Evolutionary conservation across 2,888 invertebrate species (phyloP), one percentile per base, ranked within the genome.

Genomic region (Rhyacophila evoluta): DNA sequence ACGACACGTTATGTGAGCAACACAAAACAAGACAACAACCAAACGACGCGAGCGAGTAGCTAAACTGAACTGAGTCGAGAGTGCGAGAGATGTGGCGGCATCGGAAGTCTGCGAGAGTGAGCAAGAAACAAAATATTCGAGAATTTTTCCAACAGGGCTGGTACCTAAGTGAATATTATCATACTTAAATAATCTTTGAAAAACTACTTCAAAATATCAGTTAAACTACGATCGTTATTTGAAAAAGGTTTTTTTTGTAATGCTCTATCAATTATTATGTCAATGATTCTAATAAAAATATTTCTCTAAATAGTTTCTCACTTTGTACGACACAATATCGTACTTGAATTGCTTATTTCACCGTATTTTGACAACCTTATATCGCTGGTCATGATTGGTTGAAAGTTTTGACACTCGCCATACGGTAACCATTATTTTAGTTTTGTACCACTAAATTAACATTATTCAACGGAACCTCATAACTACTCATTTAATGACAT

Each of bases 1-100:
- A 25, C 72, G 72, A 79, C 72, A 79, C 72, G 74, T 71, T 74
- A 41, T 71, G 72, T 27, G 75, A 25, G 55, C 69, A 39, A 39
- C 19, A 41, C 27, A 36, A 67, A 28, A 33, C 15, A n/a, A 39
- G 19, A 33, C 70, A 28, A 38, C 12, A 41, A 70, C 41, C 33
- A 74, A 74, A 55, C 15, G 28, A 55, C 69, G 29, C 38, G 36
- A 25, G 10, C 8, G 38, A 74, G 74, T 33, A 69, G 37, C 28
- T 37, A 38, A 55, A 70, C 74, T 70, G 74, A 70, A 70, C 33
- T 74, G 70, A 75, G 71, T 27, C 25, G 10, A 19, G 25, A 38
- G 74, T 74, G 19, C 19, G 55, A 55, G 55, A 55, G 55, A 55
- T 19, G 15, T 55, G 3, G 15, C 15, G 1, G 12, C 1, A 1